Evolutionary conservation across 2,888 invertebrate species (phyloP).

Genomic region (Drosophila pegasa): DNA sequence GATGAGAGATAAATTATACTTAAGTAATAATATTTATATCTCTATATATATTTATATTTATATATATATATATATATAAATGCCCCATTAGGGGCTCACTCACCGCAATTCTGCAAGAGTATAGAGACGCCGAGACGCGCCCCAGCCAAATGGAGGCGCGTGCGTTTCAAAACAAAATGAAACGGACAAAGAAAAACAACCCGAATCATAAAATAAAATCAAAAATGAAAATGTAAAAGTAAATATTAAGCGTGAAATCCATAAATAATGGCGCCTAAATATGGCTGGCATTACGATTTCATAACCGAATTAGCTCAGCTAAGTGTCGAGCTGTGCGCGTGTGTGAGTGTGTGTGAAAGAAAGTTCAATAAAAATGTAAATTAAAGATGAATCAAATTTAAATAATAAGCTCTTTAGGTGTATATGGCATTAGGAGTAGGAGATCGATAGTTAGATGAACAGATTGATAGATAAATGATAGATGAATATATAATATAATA

Average conservation of each 20-base stretch:
- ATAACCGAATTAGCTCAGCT: conserved; percentile 36
- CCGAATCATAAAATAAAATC: conserved; percentile 4
- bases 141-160: conserved; percentile 38
- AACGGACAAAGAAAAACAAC: conserved; percentile 4
- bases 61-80: background rate
- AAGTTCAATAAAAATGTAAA: background rate
- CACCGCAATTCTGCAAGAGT: background rate
- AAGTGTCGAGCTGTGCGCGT: conserved; percentile 8
- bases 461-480: background rate
- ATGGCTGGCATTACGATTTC: conserved; percentile 46
- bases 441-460: background rate
- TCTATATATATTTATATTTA: no score
- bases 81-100: no score
- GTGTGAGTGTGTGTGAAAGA: conserved; percentile 16
- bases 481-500: no score
- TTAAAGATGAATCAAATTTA: background rate
- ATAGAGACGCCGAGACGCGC: background rate
- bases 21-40: no score
- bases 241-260: conserved; percentile 18
- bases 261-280: conserved; percentile 55
- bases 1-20: background rate
- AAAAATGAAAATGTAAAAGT: background rate
- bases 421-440: background rate
- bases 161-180: conserved; percentile 24
- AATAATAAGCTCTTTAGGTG: background rate